phyloP scores from a whole-genome alignment of 2,797 vertebrate genomes.

The Enteromius anoplus region DNA sequence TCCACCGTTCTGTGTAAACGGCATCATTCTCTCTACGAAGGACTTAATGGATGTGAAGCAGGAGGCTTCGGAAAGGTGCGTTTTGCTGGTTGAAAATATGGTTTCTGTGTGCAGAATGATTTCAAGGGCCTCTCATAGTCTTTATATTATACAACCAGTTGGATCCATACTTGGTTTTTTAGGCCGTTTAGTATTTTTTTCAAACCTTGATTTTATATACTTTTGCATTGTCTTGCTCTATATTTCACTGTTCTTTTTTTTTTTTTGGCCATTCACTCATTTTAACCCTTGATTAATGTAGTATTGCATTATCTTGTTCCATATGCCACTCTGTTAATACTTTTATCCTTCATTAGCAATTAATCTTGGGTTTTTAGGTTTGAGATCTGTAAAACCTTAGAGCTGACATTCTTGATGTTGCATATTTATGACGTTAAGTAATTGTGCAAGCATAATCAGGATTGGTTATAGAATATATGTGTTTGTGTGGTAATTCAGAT shows the following conservation, averaged over 20 bases:
- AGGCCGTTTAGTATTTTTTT: background rate
- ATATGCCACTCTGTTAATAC: background rate
- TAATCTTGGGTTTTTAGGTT: background rate
- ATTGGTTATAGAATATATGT: background rate
- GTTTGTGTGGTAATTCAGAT: background rate
- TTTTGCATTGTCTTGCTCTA: background rate
- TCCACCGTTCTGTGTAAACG: slow-evolving; percentile 73
- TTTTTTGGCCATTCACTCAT: background rate
- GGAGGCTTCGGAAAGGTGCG: slow-evolving; percentile 76
- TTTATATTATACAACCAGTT: background rate
- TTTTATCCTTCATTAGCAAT: background rate
- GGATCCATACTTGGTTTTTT: background rate
- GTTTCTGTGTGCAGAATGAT: background rate
- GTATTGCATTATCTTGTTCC: background rate
- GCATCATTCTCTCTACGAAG: slow-evolving; percentile 78
- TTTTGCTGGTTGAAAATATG: background rate
- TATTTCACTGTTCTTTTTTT: background rate
- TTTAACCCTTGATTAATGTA: background rate
- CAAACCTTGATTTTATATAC: background rate
- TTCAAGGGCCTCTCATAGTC: background rate
- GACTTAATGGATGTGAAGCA: slow-evolving; percentile 74
- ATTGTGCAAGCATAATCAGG: background rate
- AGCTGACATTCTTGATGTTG: background rate
- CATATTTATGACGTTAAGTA: too few species aligned
- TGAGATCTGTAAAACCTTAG: background rate